These are phyloP conservation scores for Bugulina stolonifera DNA, from an alignment of 2,888 invertebrate genomes.

Conservation along the genomic window DNA sequence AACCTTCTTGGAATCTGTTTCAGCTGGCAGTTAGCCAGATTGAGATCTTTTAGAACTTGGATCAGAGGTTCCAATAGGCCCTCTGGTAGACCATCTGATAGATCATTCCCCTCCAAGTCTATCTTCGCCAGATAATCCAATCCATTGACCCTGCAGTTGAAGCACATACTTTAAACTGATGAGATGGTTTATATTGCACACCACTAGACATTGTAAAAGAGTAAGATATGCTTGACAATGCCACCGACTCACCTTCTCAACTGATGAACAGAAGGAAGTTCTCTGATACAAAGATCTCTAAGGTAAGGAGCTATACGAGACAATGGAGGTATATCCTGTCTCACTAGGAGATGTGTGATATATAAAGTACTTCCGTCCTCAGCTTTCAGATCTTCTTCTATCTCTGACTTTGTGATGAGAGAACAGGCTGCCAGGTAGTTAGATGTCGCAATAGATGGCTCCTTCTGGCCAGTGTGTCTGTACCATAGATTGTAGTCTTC, in stretches of 20 bases:
- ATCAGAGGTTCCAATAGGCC: background rate
- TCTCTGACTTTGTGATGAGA: background rate
- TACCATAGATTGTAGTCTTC: background rate
- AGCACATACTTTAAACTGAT: too few species aligned
- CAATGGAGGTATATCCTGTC: background rate
- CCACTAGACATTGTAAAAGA: too few species aligned
- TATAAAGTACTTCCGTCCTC: background rate
- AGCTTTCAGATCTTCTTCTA: background rate
- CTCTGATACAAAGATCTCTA: background rate
- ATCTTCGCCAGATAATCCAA: background rate
- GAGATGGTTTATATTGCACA: too few species aligned
- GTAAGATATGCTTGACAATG: too few species aligned
- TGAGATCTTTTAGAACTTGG: background rate
- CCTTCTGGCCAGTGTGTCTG: background rate
- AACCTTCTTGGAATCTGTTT: background rate
- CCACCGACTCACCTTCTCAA: too few species aligned
- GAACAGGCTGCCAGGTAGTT: background rate
- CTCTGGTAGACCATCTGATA: background rate
- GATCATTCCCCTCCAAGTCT: background rate
- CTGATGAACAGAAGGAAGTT: too few species aligned
- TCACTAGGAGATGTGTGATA: background rate
- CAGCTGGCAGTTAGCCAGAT: background rate
- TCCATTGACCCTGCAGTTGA: background rate
- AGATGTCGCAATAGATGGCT: background rate
- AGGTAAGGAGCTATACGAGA: background rate